These are phyloP conservation scores for Drosophila longiperda DNA, from an alignment of 2,888 invertebrate species.

Conservation along the genomic window DNA sequence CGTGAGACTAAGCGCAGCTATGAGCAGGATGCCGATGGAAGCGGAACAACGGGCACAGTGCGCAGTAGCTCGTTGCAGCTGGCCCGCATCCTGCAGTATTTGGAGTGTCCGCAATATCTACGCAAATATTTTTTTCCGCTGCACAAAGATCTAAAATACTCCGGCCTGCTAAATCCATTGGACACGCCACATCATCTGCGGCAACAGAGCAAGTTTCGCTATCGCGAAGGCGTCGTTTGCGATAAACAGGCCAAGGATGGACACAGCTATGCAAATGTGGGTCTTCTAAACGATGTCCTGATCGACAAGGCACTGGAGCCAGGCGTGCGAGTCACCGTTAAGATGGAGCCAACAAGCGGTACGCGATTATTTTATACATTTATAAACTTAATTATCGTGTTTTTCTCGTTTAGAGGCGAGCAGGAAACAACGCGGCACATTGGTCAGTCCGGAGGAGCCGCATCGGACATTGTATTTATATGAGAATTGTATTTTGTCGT, in stretches of 20 bases:
- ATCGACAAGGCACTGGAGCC: conserved; percentile 93
- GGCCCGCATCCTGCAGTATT: conserved; percentile 95
- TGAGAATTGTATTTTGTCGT: background rate
- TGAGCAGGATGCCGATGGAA: conserved; percentile 84
- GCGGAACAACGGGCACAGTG: conserved; percentile 84
- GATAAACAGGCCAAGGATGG: conserved; percentile 91
- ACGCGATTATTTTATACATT: conserved; percentile 66
- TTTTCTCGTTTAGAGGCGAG: conserved; percentile 52
- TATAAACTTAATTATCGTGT: background rate
- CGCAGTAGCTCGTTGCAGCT: conserved; percentile 92
- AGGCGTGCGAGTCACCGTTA: conserved; percentile 95
- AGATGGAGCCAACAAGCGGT: conserved; percentile 87
- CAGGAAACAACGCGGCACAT: conserved; percentile 89
- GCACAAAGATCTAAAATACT: conserved; percentile 94
- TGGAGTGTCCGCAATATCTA: conserved; percentile 99
- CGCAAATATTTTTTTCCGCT: conserved; percentile 96
- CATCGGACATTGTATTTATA: conserved; percentile 85
- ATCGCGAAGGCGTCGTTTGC: conserved; percentile 91
- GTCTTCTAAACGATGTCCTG: conserved; percentile 91
- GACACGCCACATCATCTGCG: conserved; percentile 98
- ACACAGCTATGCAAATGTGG: conserved; percentile 93
- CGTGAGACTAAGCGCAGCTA: conserved; percentile 86
- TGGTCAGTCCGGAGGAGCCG: conserved; percentile 93
- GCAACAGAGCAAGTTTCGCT: conserved; percentile 90
- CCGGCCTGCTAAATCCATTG: conserved; percentile 95